Percentiles rank a stretch among this genome's conserved stretches.
Conservation (phyloP, 2,797 vertebrate species). For the Poecilia velifera region DNA sequence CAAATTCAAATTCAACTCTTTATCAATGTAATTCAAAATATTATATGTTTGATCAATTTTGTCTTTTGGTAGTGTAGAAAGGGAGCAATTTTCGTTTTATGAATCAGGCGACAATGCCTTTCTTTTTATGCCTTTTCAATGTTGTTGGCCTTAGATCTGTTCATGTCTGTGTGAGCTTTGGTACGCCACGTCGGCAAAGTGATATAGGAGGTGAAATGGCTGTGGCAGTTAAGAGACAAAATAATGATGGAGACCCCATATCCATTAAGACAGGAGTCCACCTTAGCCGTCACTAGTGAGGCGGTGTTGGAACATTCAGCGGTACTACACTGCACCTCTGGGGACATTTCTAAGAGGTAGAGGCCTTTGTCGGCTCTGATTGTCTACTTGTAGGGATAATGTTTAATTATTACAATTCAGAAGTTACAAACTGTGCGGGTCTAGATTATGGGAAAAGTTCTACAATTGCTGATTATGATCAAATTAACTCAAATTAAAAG, state of each 20-base stretch:
- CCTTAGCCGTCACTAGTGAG: slow-evolving; percentile 81
- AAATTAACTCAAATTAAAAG: slow-evolving; percentile 16
- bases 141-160: slow-evolving; percentile 48
- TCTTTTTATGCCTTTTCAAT: slow-evolving; percentile 46
- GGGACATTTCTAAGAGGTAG: slow-evolving; percentile 69
- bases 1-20: slow-evolving; percentile 29
- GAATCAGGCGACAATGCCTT: slow-evolving; percentile 50
- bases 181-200: slow-evolving; percentile 51
- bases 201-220: slow-evolving; percentile 49
- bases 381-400: slow-evolving; percentile 72
- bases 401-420: slow-evolving; percentile 61
- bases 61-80: slow-evolving; percentile 61
- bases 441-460: slow-evolving; percentile 26
- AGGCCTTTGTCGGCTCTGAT: slow-evolving; percentile 74
- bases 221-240: slow-evolving; percentile 51
- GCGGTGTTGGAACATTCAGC: slow-evolving; percentile 78
- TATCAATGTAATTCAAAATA: not conserved
- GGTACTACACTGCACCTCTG: slow-evolving; percentile 72
- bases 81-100: slow-evolving; percentile 52
- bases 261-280: slow-evolving; percentile 58
- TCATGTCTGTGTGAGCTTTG: slow-evolving; percentile 63
- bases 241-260: slow-evolving; percentile 57
- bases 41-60: slow-evolving; percentile 28
- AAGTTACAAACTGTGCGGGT: slow-evolving; percentile 44
- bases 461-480: slow-evolving; percentile 25